Evolutionary conservation across 2,113 vertebrate species (phyloP).

Genomic region (Stegostoma tigrinum): DNA sequence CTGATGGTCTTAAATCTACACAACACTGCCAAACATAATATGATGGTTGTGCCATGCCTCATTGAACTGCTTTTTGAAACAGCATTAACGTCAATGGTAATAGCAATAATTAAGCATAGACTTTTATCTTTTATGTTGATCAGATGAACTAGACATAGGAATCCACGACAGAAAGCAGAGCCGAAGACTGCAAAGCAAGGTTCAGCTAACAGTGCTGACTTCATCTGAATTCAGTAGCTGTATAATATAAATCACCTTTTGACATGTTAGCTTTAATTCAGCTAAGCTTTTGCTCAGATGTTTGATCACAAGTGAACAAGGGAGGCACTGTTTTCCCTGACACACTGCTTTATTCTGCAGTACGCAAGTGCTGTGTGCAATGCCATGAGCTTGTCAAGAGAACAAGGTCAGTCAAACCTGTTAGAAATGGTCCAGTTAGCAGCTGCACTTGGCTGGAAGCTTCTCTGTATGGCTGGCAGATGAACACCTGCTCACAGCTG

Average conservation of each 20-base stretch:
- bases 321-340: constrained; percentile 40
- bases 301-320: constrained; percentile 49
- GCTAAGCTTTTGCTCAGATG: constrained; percentile 55
- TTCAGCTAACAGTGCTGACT: constrained; percentile 12
- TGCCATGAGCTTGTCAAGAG: constrained; percentile 52
- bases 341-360: constrained; percentile 48
- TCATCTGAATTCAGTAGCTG: constrained; percentile 46
- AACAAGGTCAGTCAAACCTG: constrained; percentile 54
- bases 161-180: background rate
- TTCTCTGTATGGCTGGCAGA: constrained; percentile 49
- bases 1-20: background rate
- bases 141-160: constrained; percentile 12
- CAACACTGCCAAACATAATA: background rate
- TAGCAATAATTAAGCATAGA: constrained; percentile 7
- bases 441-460: constrained; percentile 54
- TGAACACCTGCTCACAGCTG: constrained; percentile 51
- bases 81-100: background rate
- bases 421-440: constrained; percentile 58
- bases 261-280: constrained; percentile 54
- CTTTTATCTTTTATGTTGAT: constrained; percentile 24
- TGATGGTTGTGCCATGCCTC: background rate
- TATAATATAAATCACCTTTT: constrained; percentile 51
- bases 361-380: constrained; percentile 45
- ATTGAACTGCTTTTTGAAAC: background rate
- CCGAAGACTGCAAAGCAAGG: no score